Conservation (phyloP, 1,140 invertebrate species). For the Euwallacea similis region DNA sequence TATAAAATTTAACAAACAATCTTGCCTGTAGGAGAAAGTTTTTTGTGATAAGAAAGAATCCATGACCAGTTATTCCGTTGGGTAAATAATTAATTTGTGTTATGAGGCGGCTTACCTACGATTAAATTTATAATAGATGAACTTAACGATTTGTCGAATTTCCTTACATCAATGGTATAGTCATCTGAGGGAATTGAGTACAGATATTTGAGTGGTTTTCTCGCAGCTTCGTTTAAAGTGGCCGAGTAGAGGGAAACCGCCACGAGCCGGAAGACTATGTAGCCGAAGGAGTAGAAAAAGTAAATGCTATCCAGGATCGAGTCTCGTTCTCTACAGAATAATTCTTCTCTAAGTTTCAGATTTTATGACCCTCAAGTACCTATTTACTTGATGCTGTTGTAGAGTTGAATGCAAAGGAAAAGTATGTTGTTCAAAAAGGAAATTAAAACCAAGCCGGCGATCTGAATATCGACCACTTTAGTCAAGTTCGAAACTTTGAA, state of each 20-base stretch:
- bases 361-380: not conserved
- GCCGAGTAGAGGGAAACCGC: conserved; percentile 63
- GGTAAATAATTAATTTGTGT: conserved; percentile 61
- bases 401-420: conserved; percentile 73
- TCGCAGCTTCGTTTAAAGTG: conserved; percentile 65
- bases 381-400: conserved; percentile 68
- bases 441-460: conserved; percentile 63
- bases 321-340: conserved; percentile 38
- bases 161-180: conserved; percentile 60
- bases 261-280: conserved; percentile 61
- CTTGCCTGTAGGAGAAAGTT: conserved; percentile 66
- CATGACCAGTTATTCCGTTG: conserved; percentile 63
- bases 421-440: conserved; percentile 73
- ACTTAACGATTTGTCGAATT: not conserved
- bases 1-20: not conserved
- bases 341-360: not conserved
- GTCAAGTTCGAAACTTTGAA: conserved; percentile 60
- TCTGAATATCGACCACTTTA: conserved; percentile 58
- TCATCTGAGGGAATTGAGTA: conserved; percentile 60
- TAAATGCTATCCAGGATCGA: conserved; percentile 53
- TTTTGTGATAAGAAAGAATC: conserved; percentile 66
- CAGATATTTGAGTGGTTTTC: conserved; percentile 58
- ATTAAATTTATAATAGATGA: not conserved
- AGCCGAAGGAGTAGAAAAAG: conserved; percentile 65
- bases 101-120: conserved; percentile 42